phyloP scores from a whole-genome alignment of 2,113 vertebrate species.

The Chamaetylas fuelleborni region DNA sequence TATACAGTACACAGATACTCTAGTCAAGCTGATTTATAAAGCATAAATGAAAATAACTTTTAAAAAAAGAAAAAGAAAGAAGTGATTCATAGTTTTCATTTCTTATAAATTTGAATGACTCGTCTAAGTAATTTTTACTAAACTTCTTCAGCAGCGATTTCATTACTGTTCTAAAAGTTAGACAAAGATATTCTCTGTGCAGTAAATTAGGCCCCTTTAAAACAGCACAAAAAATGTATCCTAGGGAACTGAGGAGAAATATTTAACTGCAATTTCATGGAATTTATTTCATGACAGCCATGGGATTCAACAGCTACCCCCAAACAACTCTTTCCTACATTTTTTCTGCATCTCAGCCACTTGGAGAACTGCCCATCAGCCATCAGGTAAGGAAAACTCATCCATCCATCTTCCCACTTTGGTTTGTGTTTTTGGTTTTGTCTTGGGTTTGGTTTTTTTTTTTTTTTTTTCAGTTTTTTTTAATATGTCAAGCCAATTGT shows the following conservation, averaged over 20 bases:
- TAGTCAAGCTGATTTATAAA: background rate
- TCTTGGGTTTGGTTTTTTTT: background rate
- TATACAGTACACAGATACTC: background rate
- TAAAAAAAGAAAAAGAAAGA: background rate
- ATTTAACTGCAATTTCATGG: background rate
- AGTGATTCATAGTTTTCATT: background rate
- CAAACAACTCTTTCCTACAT: background rate
- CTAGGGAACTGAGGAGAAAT: background rate
- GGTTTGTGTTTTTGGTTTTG: background rate
- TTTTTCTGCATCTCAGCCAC: background rate
- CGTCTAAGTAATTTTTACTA: background rate
- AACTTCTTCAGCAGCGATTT: background rate
- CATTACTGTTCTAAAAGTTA: background rate
- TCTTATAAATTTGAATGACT: background rate
- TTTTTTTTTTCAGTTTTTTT: rapidly evolving
- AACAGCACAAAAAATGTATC: background rate
- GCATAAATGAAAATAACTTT: background rate
- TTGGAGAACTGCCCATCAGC: background rate
- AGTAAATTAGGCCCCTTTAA: background rate
- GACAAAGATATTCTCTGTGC: background rate
- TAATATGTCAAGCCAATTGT: background rate
- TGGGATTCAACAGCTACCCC: background rate
- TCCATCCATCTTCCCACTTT: background rate
- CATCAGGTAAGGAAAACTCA: background rate
- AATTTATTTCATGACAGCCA: background rate